Evolutionary conservation across 1,140 invertebrate genomes (phyloP).

Genomic region (Drosophila sproati): DNA sequence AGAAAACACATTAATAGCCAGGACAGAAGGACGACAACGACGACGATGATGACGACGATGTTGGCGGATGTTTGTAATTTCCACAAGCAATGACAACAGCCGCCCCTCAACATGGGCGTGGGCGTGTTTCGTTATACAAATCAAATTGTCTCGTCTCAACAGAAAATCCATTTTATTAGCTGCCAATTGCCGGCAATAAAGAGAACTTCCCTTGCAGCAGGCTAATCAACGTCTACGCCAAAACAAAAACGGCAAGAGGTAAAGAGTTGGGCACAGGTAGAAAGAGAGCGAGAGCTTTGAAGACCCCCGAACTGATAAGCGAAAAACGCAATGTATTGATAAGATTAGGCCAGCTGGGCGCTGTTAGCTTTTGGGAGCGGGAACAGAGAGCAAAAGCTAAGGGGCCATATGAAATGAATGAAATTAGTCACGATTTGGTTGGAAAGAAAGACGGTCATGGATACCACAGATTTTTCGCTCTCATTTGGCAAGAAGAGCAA

Average conservation of each 20-base stretch:
- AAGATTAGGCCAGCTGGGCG: slow-evolving; percentile 42
- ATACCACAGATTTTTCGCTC: slow-evolving; percentile 73
- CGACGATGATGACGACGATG: slow-evolving; percentile 4
- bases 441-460: slow-evolving; percentile 53
- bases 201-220: slow-evolving; percentile 60
- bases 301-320: slow-evolving; percentile 17
- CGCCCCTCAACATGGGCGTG: slow-evolving; percentile 13
- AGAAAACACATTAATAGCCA: slow-evolving; percentile 72
- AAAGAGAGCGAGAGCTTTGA: slow-evolving; percentile 12
- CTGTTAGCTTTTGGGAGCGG: neutral
- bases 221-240: slow-evolving; percentile 59
- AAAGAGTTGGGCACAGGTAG: neutral
- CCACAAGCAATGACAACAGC: slow-evolving; percentile 42
- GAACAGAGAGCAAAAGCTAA: slow-evolving; percentile 42
- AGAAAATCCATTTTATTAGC: slow-evolving; percentile 64
- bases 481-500: slow-evolving; percentile 63
- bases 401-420: slow-evolving; percentile 13
- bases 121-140: slow-evolving; percentile 60
- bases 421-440: slow-evolving; percentile 58
- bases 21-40: slow-evolving; percentile 17
- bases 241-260: neutral
- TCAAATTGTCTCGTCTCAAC: slow-evolving; percentile 70
- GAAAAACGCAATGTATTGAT: slow-evolving; percentile 32
- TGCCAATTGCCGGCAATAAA: slow-evolving; percentile 63
- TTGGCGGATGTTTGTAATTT: slow-evolving; percentile 75